A percentile compares a stretch with the other conserved stretches of the same genome.
These are phyloP conservation scores for Pedicia rivosa DNA, from an alignment of 2,888 invertebrate genomes.

Conservation along the genomic window DNA sequence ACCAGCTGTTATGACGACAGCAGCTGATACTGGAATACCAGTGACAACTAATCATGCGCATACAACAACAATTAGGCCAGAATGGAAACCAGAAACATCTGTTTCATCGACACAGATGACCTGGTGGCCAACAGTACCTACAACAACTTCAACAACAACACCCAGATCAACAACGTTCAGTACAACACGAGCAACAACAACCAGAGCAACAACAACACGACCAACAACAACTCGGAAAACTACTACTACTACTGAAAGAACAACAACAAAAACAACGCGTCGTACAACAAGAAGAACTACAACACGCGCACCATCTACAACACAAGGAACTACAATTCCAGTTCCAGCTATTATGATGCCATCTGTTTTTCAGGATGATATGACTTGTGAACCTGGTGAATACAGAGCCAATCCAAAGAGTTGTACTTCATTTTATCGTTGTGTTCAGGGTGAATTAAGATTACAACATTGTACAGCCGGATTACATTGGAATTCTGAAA, in stretches of 20 bases:
- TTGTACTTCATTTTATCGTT: conserved; percentile 62
- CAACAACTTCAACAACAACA: conserved; percentile 16
- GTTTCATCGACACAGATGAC: conserved; percentile 31
- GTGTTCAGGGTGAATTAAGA: conserved; percentile 51
- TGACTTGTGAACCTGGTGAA: conserved; percentile 33
- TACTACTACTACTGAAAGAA: conserved; percentile 16
- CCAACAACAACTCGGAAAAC: conserved; percentile 17
- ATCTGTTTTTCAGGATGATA: conserved; percentile 18
- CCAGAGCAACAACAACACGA: conserved; percentile 18
- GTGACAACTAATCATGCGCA: neutral
- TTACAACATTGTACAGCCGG: conserved; percentile 65
- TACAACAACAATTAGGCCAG: conserved; percentile 19
- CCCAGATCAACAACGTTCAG: conserved; percentile 12
- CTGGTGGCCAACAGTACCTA: conserved; percentile 24
- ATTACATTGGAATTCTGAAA: conserved; percentile 57
- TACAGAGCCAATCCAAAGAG: conserved; percentile 45
- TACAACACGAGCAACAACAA: too few relatives aligned
- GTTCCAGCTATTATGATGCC: conserved; percentile 33
- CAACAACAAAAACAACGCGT: conserved; percentile 15
- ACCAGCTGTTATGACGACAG: conserved; percentile 58
- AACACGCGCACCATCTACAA: conserved; percentile 12
- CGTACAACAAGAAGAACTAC: conserved; percentile 14
- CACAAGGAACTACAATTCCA: conserved; percentile 27
- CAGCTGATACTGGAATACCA: conserved; percentile 36
- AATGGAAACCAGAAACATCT: conserved; percentile 20